These are phyloP conservation scores for Phytoseiulus persimilis DNA, from an alignment of 2,888 invertebrate species.

Conservation along the genomic window DNA sequence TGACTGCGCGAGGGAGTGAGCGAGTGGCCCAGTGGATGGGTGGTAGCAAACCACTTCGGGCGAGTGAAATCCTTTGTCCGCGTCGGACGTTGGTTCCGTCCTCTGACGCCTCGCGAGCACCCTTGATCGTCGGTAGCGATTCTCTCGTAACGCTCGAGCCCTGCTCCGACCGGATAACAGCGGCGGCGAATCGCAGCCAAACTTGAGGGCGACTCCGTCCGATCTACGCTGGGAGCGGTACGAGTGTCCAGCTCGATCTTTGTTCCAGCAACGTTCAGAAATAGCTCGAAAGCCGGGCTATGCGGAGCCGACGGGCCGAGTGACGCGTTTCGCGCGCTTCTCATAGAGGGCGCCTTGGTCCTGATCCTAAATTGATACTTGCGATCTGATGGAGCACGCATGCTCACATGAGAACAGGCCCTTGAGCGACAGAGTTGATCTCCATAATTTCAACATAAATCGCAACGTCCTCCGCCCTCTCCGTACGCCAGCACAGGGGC, in stretches of 20 bases:
- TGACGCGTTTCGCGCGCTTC: not conserved
- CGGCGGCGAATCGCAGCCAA: too few relatives aligned
- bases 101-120: too few relatives aligned
- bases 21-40: not conserved
- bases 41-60: not conserved
- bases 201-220: not conserved
- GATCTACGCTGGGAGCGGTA: not conserved
- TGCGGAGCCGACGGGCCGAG: not conserved
- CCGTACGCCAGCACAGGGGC: too few relatives aligned
- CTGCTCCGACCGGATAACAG: too few relatives aligned
- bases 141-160: too few relatives aligned
- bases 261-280: not conserved
- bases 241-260: not conserved
- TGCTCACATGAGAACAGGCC: not conserved
- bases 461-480: too few relatives aligned
- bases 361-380: not conserved
- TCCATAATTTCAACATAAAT: too few relatives aligned
- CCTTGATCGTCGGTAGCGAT: too few relatives aligned
- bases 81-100: not conserved
- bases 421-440: too few relatives aligned
- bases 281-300: not conserved
- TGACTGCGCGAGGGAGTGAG: not conserved
- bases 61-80: not conserved
- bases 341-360: not conserved
- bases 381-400: not conserved